Conservation (phyloP, 2,113 vertebrate species). For the Microtus ochrogaster region DNA sequence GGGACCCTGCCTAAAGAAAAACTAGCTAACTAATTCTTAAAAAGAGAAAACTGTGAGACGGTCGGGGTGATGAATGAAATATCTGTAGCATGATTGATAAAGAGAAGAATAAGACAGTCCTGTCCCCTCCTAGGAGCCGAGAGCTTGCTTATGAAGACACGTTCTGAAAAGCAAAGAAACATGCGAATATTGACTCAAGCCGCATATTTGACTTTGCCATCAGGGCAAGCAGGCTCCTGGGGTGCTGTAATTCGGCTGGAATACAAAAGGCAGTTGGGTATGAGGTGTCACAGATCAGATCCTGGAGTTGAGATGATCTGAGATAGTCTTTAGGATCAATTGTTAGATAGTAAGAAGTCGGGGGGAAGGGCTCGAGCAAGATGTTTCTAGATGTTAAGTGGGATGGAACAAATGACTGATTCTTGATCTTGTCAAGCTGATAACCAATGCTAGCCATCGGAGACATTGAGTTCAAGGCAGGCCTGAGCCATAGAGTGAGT, state of each 20-base stretch:
- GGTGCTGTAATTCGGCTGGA: neutral
- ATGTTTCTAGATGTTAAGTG: neutral
- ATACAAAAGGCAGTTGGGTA: neutral
- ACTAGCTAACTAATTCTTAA: neutral
- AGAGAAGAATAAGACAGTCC: neutral
- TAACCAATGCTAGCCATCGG: neutral
- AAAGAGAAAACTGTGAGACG: neutral
- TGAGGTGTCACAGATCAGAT: neutral
- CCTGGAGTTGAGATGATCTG: neutral
- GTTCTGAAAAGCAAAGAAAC: conserved; percentile 9
- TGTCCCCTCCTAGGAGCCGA: neutral
- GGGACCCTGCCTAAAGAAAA: neutral
- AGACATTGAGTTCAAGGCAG: neutral
- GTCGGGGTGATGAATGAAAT: too few relatives aligned
- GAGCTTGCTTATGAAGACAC: neutral
- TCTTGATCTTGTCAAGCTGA: neutral
- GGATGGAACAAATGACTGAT: neutral
- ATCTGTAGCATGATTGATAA: neutral
- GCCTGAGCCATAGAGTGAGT: neutral
- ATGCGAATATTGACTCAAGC: neutral
- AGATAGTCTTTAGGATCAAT: neutral
- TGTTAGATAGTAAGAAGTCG: neutral
- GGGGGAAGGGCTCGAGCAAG: neutral
- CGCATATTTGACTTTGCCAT: neutral
- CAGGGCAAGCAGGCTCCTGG: neutral